Evolutionary conservation across 2,888 invertebrate species (phyloP), one percentile per base, ranked within the genome.

Genomic region (Masnerella sp.): DNA sequence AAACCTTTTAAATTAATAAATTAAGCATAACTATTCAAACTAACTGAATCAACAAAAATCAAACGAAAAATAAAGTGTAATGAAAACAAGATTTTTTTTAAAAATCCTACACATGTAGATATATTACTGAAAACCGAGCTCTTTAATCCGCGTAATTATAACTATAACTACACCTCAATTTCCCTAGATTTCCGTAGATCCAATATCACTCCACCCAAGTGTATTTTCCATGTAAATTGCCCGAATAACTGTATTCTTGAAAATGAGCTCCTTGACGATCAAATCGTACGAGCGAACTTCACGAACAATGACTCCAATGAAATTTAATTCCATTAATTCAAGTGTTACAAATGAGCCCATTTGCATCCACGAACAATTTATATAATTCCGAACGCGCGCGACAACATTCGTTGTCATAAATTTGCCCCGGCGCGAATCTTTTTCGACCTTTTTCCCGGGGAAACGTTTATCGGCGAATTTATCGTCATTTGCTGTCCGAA

Each of bases 401-500:
- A 47, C 18, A 32, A 40, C 38, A 61, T 45, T 61, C 28, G 40
- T 49, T 49, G 22, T 51, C 25, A 15, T 45, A 15, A 11, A 8
- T 5, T 11, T 12, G 51, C 12, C n/a, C n/a, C n/a, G n/a, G n/a
- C n/a, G n/a, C 11, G 28, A 12, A 20, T 12, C 11, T 34, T 9
- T 15, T 14, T 17, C 7, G 15, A 1, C 11, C 28, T 43, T 28
- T 30, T 56, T 25, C 30, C 0, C 18, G 15, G 9, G 11, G 17
- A 47, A 28, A 5, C 15, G 22, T 56, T 65, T 56, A 47, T 56
- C 56, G 25, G 9, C n/a, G 45, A 47, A 47, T 65, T 56, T 65
- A 65, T 65, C 2, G 25, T 12, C 25, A 43, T 45, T 36, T 25
- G 45, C 22, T 59, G 17, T 49, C 51, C 9, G 12, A 28, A 59